Percentiles rank a stretch among this genome's conserved stretches.
These are phyloP conservation scores for Ciconia maguari DNA, from an alignment of 2,113 vertebrate species.

Conservation along the genomic window DNA sequence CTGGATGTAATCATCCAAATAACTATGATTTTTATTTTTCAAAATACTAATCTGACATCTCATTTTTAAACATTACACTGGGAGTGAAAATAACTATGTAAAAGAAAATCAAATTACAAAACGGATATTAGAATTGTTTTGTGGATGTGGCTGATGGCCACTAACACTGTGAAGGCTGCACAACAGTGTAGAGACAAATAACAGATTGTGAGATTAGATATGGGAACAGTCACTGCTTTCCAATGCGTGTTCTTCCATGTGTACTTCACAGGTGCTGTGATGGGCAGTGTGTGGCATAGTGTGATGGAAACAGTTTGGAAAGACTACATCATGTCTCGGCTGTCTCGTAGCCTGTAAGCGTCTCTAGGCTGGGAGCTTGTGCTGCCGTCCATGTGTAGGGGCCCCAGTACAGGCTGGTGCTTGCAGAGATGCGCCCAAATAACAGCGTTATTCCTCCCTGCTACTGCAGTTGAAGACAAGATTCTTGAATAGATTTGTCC, in stretches of 20 bases:
- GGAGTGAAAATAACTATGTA: conserved; percentile 18
- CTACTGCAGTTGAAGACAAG: background rate
- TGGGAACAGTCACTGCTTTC: background rate
- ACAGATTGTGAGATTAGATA: background rate
- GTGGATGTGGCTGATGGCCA: background rate
- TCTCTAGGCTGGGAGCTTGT: background rate
- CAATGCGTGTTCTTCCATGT: background rate
- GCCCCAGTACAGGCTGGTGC: background rate
- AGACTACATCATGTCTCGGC: background rate
- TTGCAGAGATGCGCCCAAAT: background rate
- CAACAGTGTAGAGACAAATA: background rate
- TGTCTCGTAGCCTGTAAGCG: accelerated
- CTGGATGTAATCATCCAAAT: conserved; percentile 33
- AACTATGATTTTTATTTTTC: conserved; percentile 37
- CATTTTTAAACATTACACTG: conserved; percentile 20
- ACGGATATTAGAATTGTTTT: background rate
- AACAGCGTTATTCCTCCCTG: background rate
- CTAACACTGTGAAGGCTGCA: background rate
- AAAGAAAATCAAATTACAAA: conserved; percentile 47
- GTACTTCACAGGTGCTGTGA: background rate
- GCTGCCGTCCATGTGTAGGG: accelerated
- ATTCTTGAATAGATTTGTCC: background rate
- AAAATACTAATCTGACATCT: conserved; percentile 10
- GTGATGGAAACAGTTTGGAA: background rate
- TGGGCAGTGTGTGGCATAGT: background rate